Evolutionary conservation across 2,888 invertebrate species (phyloP), one percentile per base, ranked within the genome.

Genomic region (Leucania comma): DNA sequence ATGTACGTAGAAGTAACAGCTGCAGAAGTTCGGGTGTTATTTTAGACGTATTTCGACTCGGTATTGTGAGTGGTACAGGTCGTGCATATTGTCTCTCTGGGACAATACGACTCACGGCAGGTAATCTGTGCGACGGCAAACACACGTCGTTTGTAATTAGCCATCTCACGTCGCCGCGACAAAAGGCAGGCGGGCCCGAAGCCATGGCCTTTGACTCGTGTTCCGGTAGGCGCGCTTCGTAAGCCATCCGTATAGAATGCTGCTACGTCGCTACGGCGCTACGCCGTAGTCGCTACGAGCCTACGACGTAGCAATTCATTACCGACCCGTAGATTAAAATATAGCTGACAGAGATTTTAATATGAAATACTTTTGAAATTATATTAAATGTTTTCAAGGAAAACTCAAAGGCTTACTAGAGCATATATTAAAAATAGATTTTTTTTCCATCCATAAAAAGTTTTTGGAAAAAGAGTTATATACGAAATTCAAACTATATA

Each of bases 131-230:
- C 76, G 84, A 72, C 84, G 84, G 85, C 85, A 88, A 88, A 90
- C 88, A 88, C 87, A 88, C 86, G 84, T 84, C 85, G 86, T 84
- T 86, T 86, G 91, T 91, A 91, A 92, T 92, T 92, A 92, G 90
- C 89, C 87, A 82, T 85, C 87, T 88, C 88, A 85, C 82, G 86
- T 86, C 81, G 82, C 80, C 80, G 80, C 85, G 86, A 89, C 89
- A 91, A 89, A 90, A 87, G 86, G 83, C 81, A 73, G 75, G 73
- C 80, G 67, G 62, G 81, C 72, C 78, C 75, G 61, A 60, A 80
- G 82, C 81, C 77, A 78, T 76, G 78, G 84, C 84, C 86, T 88
- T 89, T 89, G 89, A 88, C 75, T 76, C 68, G 75, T 76, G 81
- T 85, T 86, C 81, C 86, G 80, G 83, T 75, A 81, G 74, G 71